Evolutionary conservation across 2,113 vertebrate genomes (phyloP).

Genomic region (Cariama cristata): DNA sequence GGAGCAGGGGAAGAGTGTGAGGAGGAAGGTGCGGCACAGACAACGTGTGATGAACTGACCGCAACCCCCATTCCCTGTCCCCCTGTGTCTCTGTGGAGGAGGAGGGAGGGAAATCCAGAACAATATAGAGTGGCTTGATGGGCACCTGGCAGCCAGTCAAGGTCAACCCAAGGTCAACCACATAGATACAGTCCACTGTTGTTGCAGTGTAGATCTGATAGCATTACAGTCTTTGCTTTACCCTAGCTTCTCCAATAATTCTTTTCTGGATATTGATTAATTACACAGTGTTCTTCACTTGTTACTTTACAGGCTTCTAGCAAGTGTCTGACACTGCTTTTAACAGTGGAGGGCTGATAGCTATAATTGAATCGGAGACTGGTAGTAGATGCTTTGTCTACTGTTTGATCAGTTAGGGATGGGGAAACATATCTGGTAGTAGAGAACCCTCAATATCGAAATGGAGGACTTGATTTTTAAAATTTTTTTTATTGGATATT

Average conservation of each 20-base stretch:
- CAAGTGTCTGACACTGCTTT: neutral
- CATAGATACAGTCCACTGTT: neutral
- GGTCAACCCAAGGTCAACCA: neutral
- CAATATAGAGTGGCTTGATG: neutral
- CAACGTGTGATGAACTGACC: too few relatives aligned
- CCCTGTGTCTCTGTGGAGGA: fast-evolving
- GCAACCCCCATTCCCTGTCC: fast-evolving
- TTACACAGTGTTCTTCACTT: neutral
- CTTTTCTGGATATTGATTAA: neutral
- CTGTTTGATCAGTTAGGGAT: neutral
- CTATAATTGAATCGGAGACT: neutral
- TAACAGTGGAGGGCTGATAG: neutral
- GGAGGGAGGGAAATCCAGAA: neutral
- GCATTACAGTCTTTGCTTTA: neutral
- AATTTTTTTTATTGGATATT: neutral
- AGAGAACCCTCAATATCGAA: neutral
- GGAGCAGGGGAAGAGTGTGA: too few relatives aligned
- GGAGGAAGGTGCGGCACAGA: too few relatives aligned
- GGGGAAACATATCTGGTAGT: neutral
- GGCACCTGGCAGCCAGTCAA: neutral
- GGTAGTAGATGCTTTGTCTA: neutral
- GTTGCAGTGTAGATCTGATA: neutral
- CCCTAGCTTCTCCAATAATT: neutral
- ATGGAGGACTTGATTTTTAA: neutral
- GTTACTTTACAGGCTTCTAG: neutral